Conservation (phyloP, 2,113 vertebrate genomes). For the Trichechus manatus region DNA sequence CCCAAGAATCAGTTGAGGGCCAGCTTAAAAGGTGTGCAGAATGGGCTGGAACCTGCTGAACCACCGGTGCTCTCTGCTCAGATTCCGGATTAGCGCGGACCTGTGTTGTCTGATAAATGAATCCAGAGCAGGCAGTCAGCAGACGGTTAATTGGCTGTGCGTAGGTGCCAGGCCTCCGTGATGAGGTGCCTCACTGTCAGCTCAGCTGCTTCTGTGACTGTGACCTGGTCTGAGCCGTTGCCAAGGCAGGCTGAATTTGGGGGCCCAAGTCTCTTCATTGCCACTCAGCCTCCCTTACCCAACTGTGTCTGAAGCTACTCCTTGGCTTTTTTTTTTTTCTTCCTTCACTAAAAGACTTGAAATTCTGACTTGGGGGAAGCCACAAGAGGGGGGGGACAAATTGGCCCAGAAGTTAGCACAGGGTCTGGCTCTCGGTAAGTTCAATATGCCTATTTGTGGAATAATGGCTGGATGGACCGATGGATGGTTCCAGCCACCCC, state of each 20-base stretch:
- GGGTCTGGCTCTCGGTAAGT: neutral
- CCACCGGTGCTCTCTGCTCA: neutral
- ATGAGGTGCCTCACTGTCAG: fast-evolving
- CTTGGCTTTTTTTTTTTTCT: neutral
- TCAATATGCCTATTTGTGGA: neutral
- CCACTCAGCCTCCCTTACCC: neutral
- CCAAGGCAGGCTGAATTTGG: neutral
- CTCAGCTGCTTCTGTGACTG: neutral
- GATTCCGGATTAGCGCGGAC: neutral
- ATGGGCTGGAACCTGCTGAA: neutral
- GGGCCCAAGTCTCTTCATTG: neutral
- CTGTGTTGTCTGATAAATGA: slow-evolving; percentile 17
- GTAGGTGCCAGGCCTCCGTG: fast-evolving
- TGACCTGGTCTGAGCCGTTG: neutral
- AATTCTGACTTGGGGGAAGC: neutral
- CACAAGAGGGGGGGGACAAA: neutral
- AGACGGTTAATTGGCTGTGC: neutral
- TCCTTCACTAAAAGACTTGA: neutral
- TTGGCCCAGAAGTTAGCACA: neutral
- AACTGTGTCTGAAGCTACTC: neutral
- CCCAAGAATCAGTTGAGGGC: neutral
- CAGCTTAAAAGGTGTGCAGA: neutral
- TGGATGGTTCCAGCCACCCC: neutral
- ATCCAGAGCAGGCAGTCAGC: neutral
- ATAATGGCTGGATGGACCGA: neutral